phyloP scores from a whole-genome alignment of 2,797 vertebrate species.

The Acipenser transmontanus region DNA sequence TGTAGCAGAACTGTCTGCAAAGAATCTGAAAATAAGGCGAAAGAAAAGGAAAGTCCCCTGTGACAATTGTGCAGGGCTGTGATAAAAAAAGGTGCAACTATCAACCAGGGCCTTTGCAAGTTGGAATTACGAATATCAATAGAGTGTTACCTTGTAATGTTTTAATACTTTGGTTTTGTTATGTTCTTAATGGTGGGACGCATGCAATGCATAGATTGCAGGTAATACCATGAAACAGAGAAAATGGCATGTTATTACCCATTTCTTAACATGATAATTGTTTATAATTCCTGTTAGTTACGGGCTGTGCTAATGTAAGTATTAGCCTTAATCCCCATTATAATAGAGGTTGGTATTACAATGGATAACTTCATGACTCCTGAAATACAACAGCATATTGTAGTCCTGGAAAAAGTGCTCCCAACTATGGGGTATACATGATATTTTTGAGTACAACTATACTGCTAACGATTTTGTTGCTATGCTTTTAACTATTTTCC shows the following conservation, averaged over 20 bases:
- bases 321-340: constrained; percentile 60
- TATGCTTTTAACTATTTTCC: too few species aligned
- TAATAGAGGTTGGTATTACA: constrained; percentile 54
- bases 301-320: constrained; percentile 55
- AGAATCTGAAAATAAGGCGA: constrained; percentile 23
- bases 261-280: constrained; percentile 63
- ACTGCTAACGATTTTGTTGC: too few species aligned
- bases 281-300: constrained; percentile 65
- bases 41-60: constrained; percentile 33
- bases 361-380: constrained; percentile 33
- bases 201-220: constrained; percentile 47
- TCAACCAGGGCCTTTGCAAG: constrained; percentile 34
- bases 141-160: constrained; percentile 22
- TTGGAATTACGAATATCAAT: constrained; percentile 37
- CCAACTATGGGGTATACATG: too few species aligned
- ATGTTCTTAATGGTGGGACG: too few species aligned
- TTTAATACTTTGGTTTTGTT: constrained; percentile 31
- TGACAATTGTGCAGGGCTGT: constrained; percentile 29
- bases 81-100: constrained; percentile 32
- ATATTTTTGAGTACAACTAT: too few species aligned
- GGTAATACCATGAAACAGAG: constrained; percentile 49
- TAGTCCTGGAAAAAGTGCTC: too few species aligned
- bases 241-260: constrained; percentile 54
- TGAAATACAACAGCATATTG: too few species aligned
- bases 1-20: constrained; percentile 34